Base-by-base conservation (phyloP, 2,888 invertebrate species). In the Alitta virens region DNA sequence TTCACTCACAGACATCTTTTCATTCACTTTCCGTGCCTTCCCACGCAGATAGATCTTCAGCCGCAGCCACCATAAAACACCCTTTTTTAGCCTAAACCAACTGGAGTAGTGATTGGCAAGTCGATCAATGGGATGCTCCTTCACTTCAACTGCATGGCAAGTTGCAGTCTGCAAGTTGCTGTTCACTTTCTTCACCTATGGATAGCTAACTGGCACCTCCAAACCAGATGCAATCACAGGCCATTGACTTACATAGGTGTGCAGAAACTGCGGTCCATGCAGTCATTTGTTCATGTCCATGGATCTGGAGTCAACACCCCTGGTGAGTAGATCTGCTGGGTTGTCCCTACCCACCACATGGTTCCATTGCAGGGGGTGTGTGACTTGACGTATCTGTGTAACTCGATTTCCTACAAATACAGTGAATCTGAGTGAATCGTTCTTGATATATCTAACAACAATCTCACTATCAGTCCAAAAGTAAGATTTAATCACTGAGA, bases 321-420 rank as follows among this genome's bases (percentile, higher is more conserved):
- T 38, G 0, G 76, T 71, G 0, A 9, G 71, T 27, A 71, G 61
- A 46, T 78, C 76, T 1, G 77, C 77, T 21, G 78, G 75, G 62
- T 78, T 78, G 5, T 67, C 57, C 1, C 64, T 51, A 0, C 72
- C 68, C 1, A 60, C 59, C 1, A 76, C 69, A 62, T 78, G 71
- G 51, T 63, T 46, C 74, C 74, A 72, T 7, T 66, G 52, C 0
- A 65, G 55, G 16, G 55, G 49, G 7, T 63, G 25, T 7, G 69
- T 52, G 1, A 55, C 52, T 9, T 65, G 42, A 43, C 68, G 66
- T 3, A 75, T 74, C 57, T 66, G 42, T 7, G 66, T 33, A 1
- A 75, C 70, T 46, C 72, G 27, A 52, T 75, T 74, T 1, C 63
- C 63, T 0, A 75, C 72, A 63, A 70, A 75, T 0, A 69, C 68